Conservation (phyloP, 2,888 invertebrate species). For the Pemphredon lugubris region DNA sequence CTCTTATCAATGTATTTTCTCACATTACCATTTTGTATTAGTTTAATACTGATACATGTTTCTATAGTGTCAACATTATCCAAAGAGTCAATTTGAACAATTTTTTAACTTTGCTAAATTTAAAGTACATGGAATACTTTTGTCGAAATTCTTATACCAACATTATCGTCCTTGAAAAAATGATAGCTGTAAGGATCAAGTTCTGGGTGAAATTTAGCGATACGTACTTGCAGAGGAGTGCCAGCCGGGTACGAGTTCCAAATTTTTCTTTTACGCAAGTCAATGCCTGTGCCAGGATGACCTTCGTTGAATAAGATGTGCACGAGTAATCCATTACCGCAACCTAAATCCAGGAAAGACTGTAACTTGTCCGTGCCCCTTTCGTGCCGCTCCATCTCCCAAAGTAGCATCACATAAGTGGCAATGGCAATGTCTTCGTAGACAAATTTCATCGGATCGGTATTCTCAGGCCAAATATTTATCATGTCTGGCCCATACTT, state of each 20-base stretch:
- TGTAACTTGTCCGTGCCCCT: constrained; percentile 79
- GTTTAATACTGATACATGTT: too few species aligned
- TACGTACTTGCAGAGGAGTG: constrained; percentile 85
- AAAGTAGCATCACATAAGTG: constrained; percentile 90
- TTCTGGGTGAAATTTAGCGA: background rate
- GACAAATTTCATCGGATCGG: constrained; percentile 96
- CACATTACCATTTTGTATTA: too few species aligned
- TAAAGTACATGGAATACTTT: background rate
- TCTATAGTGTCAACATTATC: too few species aligned
- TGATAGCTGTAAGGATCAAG: too few species aligned
- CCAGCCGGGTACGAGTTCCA: constrained; percentile 90
- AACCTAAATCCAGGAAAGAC: constrained; percentile 96
- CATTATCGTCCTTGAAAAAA: too few species aligned
- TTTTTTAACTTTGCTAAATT: background rate
- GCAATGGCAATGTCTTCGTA: constrained; percentile 98
- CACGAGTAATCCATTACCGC: constrained; percentile 97
- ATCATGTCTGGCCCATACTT: constrained; percentile 90
- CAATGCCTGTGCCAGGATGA: constrained; percentile 90
- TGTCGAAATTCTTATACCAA: too few species aligned
- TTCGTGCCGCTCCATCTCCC: constrained; percentile 85
- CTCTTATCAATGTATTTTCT: too few species aligned
- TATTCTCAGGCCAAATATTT: constrained; percentile 94
- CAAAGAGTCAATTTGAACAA: too few species aligned
- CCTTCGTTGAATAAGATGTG: constrained; percentile 93
- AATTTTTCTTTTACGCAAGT: constrained; percentile 91